These are phyloP conservation scores for Morelia viridis DNA, from an alignment of 2,797 vertebrate species.

Conservation along the genomic window DNA sequence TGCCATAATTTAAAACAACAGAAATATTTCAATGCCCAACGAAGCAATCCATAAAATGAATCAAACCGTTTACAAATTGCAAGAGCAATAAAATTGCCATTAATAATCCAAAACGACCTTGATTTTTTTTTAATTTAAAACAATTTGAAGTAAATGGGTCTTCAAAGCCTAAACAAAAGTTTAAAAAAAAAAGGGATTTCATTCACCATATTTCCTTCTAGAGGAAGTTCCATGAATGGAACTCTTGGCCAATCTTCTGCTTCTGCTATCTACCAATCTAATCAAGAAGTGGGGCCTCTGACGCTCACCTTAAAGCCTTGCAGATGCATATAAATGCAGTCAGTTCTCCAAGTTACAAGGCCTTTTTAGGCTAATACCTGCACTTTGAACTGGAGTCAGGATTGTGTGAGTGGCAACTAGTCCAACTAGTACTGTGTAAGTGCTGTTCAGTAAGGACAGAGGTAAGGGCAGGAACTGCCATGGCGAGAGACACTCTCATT, in stretches of 20 bases:
- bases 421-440: not conserved
- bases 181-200: not conserved
- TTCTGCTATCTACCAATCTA: not conserved
- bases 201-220: not conserved
- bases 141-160: not conserved
- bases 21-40: not conserved
- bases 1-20: not conserved
- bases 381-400: not conserved
- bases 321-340: not conserved
- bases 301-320: not conserved
- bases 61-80: not conserved
- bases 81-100: not conserved
- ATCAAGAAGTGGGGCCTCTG: not conserved
- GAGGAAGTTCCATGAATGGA: not conserved
- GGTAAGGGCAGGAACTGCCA: not conserved
- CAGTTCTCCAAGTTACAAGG: not conserved
- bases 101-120: not conserved
- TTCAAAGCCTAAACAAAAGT: not conserved
- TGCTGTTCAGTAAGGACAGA: not conserved
- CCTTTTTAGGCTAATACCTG: not conserved
- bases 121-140: not conserved
- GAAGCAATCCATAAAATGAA: constrained; percentile 2
- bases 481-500: not conserved
- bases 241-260: not conserved
- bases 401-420: not conserved